These are phyloP conservation scores for Philaethria dido DNA, from an alignment of 2,888 invertebrate genomes.

Conservation along the genomic window DNA sequence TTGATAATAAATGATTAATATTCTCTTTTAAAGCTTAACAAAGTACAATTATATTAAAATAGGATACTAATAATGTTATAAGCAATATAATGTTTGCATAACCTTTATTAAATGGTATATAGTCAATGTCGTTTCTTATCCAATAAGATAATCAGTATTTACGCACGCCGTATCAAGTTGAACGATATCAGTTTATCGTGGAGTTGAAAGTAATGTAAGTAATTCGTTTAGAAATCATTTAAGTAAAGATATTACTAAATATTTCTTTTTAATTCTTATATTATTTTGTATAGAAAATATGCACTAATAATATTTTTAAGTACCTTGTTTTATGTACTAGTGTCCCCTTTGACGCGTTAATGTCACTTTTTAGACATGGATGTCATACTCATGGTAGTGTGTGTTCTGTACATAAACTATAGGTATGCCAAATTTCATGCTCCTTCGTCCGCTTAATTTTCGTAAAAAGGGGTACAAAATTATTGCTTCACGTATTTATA, in stretches of 20 bases:
- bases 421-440: no score
- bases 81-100: slow-evolving; percentile 30
- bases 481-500: no score
- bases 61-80: neutral
- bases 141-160: slow-evolving; percentile 30
- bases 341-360: no score
- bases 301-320: no score
- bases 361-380: no score
- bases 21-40: neutral
- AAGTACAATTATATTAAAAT: neutral
- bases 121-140: slow-evolving; percentile 36
- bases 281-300: no score
- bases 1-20: neutral
- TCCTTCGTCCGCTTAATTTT: no score
- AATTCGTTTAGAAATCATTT: neutral
- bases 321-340: no score
- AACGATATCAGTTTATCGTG: slow-evolving; percentile 10
- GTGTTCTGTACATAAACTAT: no score
- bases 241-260: neutral
- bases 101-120: slow-evolving; percentile 34
- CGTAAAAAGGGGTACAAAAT: no score
- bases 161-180: slow-evolving; percentile 1
- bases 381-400: no score
- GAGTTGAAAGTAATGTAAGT: slow-evolving; percentile 1
- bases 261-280: neutral